A percentile compares a stretch with the other conserved stretches of the same genome.
phyloP scores from a whole-genome alignment of 2,113 vertebrate genomes.

The Bungarus multicinctus region DNA sequence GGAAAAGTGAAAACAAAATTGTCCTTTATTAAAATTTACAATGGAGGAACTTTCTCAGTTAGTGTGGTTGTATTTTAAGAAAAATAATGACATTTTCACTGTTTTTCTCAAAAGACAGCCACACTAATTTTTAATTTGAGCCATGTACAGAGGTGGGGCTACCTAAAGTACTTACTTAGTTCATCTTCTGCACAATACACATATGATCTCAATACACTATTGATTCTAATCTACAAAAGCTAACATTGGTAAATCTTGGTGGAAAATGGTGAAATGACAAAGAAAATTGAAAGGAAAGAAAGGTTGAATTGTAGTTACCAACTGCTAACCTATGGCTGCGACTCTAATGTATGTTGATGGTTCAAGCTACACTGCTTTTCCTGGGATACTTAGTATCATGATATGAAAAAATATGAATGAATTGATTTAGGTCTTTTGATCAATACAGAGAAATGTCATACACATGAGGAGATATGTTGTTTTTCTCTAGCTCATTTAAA shows the following conservation, averaged over 20 bases:
- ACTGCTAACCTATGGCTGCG: neutral
- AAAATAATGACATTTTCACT: neutral
- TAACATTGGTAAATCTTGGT: neutral
- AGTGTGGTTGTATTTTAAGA: neutral
- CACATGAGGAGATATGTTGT: conserved; percentile 23
- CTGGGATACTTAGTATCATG: conserved; percentile 36
- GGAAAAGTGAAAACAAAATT: neutral
- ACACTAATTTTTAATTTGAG: neutral
- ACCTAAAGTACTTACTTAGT: neutral
- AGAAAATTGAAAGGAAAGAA: conserved; percentile 10
- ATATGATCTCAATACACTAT: neutral
- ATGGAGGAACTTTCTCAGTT: neutral
- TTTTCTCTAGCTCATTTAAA: conserved; percentile 32
- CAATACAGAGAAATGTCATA: conserved; percentile 35
- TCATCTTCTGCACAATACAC: neutral
- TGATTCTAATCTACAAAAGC: neutral
- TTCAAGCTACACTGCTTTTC: conserved; percentile 15
- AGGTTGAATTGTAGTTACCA: conserved; percentile 5
- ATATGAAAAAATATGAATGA: conserved; percentile 20
- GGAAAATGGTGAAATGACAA: neutral
- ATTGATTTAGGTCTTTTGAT: conserved; percentile 45
- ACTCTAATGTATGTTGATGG: conserved; percentile 21
- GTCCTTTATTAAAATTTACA: neutral
- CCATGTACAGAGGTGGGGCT: neutral
- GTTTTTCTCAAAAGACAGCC: neutral